Percentiles rank a stretch among this genome's conserved stretches.
Conservation (phyloP, 2,888 invertebrate genomes). For the Campoplex nolae region DNA sequence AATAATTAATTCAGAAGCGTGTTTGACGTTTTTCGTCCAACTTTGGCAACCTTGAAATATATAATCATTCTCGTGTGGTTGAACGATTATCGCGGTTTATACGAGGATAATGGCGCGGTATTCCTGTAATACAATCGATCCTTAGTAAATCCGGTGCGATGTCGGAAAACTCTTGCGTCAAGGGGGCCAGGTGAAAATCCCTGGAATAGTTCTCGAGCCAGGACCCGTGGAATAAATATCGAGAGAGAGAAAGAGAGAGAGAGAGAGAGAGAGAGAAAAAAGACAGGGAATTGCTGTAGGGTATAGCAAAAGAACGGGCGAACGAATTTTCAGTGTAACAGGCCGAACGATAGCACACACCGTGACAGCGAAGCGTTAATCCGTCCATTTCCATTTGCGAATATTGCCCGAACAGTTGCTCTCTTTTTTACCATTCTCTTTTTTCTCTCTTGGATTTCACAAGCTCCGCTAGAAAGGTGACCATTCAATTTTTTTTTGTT, state of each 20-base stretch:
- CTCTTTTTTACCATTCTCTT: background rate
- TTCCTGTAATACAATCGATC: background rate
- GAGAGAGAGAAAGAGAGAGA: background rate
- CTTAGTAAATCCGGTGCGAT: background rate
- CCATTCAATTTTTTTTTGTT: conserved; percentile 37
- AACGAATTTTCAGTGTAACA: conserved; percentile 28
- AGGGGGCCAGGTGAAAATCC: background rate
- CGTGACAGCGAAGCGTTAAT: conserved; percentile 61
- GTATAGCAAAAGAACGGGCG: background rate
- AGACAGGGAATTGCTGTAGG: background rate
- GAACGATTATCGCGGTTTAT: background rate
- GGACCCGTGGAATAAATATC: conserved; percentile 6
- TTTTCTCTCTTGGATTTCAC: background rate
- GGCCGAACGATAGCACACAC: background rate
- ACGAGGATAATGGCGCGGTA: background rate
- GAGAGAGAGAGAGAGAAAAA: background rate
- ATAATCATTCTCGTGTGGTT: background rate
- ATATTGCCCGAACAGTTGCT: conserved; percentile 52
- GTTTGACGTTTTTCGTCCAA: background rate
- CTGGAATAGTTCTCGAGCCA: conserved; percentile 49
- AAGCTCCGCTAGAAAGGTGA: conserved; percentile 41
- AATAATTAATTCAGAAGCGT: background rate
- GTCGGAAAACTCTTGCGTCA: background rate
- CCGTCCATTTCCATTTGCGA: conserved; percentile 66
- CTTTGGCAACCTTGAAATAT: background rate